Evolutionary conservation across 1,140 invertebrate species (phyloP).

Genomic region (Teleopsis dalmanni): DNA sequence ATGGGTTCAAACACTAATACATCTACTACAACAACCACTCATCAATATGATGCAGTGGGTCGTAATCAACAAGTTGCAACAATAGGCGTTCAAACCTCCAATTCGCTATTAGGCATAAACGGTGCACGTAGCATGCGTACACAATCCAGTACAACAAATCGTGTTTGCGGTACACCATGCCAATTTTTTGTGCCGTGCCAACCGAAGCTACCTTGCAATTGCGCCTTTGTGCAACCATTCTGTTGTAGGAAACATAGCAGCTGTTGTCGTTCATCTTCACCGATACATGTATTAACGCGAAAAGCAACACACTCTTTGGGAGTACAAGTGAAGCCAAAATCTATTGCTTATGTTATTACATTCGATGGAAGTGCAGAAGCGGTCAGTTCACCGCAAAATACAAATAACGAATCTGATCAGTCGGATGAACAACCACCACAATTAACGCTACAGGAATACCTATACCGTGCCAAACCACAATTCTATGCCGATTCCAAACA

Average conservation of each 20-base stretch:
- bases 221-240: too few relatives aligned
- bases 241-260: too few relatives aligned
- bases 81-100: conserved; percentile 4
- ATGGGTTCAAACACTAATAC: conserved; percentile 23
- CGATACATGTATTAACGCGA: too few relatives aligned
- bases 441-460: conserved; percentile 28
- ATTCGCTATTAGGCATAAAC: too few relatives aligned
- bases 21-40: conserved; percentile 31
- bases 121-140: too few relatives aligned
- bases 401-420: background rate
- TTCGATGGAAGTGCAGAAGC: conserved; percentile 11
- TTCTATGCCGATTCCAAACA: conserved; percentile 34
- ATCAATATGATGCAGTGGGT: conserved; percentile 42
- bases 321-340: conserved; percentile 20
- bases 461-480: conserved; percentile 27
- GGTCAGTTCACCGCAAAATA: background rate
- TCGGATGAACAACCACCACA: background rate
- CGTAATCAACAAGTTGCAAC: conserved; percentile 30
- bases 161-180: too few relatives aligned
- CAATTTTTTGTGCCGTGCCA: too few relatives aligned
- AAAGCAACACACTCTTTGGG: conserved; percentile 5
- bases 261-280: too few relatives aligned
- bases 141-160: too few relatives aligned
- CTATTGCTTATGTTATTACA: conserved; percentile 25
- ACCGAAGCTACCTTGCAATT: conserved; percentile 7